A percentile compares a stretch with the other conserved stretches of the same genome.
phyloP scores from a whole-genome alignment of 2,888 invertebrate species.

The Standfussiana lucernea region DNA sequence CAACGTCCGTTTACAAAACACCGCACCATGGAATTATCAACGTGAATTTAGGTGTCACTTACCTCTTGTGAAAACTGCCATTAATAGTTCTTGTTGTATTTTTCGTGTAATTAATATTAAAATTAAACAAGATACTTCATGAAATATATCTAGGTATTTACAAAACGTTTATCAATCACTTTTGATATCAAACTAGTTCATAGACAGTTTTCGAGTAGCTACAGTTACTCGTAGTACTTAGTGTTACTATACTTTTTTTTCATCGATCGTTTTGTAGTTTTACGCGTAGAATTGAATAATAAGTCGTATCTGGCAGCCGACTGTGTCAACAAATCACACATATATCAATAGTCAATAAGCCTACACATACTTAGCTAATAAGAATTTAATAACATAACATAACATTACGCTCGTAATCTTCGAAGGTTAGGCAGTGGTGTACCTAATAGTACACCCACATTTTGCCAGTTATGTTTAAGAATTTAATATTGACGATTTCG shows the following conservation, averaged over 20 bases:
- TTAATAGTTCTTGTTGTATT: background rate
- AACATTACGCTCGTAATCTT: too few species aligned
- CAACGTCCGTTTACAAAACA: background rate
- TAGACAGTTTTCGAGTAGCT: background rate
- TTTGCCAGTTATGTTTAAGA: too few species aligned
- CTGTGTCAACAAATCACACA: conserved; percentile 6
- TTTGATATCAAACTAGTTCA: background rate
- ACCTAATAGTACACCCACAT: too few species aligned
- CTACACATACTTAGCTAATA: background rate
- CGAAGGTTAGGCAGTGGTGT: too few species aligned
- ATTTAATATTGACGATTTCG: background rate
- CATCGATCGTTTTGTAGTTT: background rate
- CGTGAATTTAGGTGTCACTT: background rate
- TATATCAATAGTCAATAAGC: conserved; percentile 6
- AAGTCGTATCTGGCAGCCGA: background rate
- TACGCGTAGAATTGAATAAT: background rate
- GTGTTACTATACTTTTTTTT: background rate
- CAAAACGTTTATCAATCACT: background rate
- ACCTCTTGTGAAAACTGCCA: background rate
- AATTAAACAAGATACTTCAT: background rate
- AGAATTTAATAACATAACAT: too few species aligned
- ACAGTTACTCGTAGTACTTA: background rate
- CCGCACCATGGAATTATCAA: too few species aligned
- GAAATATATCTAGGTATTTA: background rate
- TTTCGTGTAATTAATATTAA: background rate